These are phyloP conservation scores for Sesamia inferens DNA, from an alignment of 2,888 invertebrate genomes.

Conservation along the genomic window DNA sequence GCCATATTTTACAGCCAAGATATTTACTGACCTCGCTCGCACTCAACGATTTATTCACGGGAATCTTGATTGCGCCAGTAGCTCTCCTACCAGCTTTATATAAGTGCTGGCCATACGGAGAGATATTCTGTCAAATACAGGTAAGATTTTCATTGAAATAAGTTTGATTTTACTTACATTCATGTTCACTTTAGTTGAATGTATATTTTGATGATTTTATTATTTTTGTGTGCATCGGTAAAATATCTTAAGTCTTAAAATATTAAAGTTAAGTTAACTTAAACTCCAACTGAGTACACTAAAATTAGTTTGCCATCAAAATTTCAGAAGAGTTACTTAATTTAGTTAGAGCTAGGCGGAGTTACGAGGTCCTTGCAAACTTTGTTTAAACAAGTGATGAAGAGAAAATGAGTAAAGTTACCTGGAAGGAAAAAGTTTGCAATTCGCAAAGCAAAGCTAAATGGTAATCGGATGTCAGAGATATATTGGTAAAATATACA, in stretches of 20 bases:
- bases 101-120: constrained; percentile 97
- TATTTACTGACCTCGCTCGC: constrained; percentile 96
- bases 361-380: constrained; percentile 76
- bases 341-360: constrained; percentile 80
- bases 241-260: constrained; percentile 9
- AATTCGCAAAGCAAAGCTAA: constrained; percentile 79
- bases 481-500: constrained; percentile 22
- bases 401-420: constrained; percentile 88
- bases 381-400: constrained; percentile 84
- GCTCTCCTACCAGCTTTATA: constrained; percentile 95
- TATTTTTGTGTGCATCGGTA: background rate
- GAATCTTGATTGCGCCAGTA: constrained; percentile 95
- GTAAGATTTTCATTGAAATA: constrained; percentile 83
- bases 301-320: constrained; percentile 79
- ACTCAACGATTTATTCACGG: constrained; percentile 96
- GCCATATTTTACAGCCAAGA: constrained; percentile 91
- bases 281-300: constrained; percentile 35
- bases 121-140: constrained; percentile 97
- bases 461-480: constrained; percentile 79
- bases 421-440: constrained; percentile 76
- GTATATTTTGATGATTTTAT: background rate
- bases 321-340: constrained; percentile 80
- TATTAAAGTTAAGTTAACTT: background rate
- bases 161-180: background rate
- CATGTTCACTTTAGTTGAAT: background rate